Evolutionary conservation across 2,113 vertebrate genomes (phyloP), one percentile per base, ranked within the genome.

Genomic region (Erythrocercus mccallii): DNA sequence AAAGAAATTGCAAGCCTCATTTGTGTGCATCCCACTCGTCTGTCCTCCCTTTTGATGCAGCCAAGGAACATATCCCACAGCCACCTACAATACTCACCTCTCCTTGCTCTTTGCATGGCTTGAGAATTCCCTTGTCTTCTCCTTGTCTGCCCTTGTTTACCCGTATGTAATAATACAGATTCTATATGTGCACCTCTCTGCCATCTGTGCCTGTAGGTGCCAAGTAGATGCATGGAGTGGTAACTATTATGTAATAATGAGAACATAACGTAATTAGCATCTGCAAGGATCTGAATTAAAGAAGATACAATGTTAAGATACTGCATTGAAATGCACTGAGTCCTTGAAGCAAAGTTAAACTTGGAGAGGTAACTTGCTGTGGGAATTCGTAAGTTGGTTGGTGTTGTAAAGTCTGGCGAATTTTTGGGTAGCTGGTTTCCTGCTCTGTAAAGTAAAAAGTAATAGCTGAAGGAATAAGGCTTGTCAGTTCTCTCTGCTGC

Each of bases 221-320:
- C 82, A 93, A 81, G 79, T 65, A 40, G 48, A 90, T 90, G 79
- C 45, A 70, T 88, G 88, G 88, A 81, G 85, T 90, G 45, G 74
- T 50, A 90, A 17, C 71, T 73, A 9, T 96, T 96, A 92, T 86
- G 60, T 93, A 97, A 91, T 56, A 62, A 95, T 71, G 64, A 86
- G 71, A 93, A 90, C 90, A 92, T 57, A 77, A 92, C 56, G 51
- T 94, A 93, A 90, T 88, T 95, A 77, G 62, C 68, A 92, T 81
- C 47, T 81, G 54, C 68, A 66, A 54, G 56, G 33, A 66, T 73
- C 37, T 86, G 86, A 88, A 81, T 95, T 92, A 80, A 77, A 90
- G 87, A 64, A 53, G 73, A 23, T 64, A 37, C 44, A 60, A 1
- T 57, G 20, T 80, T 90, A 62, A 65, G 37, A 47, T 71, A 44